phyloP scores from a whole-genome alignment of 1,140 invertebrate species.

The Whitmania pigra region DNA sequence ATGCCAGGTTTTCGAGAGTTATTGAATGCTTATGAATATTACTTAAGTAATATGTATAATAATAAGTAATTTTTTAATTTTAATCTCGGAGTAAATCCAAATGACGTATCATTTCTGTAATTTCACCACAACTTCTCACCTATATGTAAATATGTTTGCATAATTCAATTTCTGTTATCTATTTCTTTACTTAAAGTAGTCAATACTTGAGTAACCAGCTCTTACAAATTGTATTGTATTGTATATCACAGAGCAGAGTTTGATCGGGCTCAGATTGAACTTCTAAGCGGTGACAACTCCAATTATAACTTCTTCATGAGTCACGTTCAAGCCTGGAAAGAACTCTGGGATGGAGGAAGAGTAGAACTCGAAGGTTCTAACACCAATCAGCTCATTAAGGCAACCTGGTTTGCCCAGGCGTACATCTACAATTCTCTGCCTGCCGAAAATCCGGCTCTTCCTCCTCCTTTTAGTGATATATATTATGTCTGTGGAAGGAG shows the following conservation, averaged over 20 bases:
- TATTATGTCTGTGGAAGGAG: conserved; percentile 16
- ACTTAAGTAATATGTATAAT: too few relatives aligned
- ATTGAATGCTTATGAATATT: too few relatives aligned
- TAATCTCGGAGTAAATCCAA: too few relatives aligned
- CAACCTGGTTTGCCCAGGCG: conserved; percentile 21
- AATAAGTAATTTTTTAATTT: too few relatives aligned
- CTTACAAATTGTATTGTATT: neutral
- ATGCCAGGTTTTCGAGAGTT: conserved; percentile 14
- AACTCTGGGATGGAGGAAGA: conserved; percentile 19
- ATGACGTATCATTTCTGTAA: too few relatives aligned
- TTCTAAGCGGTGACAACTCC: conserved; percentile 1
- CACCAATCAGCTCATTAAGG: conserved; percentile 20
- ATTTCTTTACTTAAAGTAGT: too few relatives aligned
- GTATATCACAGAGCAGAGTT: conserved; percentile 16
- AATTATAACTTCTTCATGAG: conserved; percentile 21
- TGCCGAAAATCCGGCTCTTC: conserved; percentile 17
- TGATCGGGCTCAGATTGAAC: conserved; percentile 13
- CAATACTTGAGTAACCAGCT: neutral
- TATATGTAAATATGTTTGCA: too few relatives aligned
- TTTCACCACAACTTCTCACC: too few relatives aligned
- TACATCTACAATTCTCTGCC: conserved; percentile 24
- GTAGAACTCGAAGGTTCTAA: conserved; percentile 18
- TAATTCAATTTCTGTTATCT: too few relatives aligned
- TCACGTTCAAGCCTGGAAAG: conserved; percentile 20
- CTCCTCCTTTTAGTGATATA: conserved; percentile 19